Evolutionary conservation across 2,797 vertebrate genomes (phyloP), one percentile per base, ranked within the genome.

Genomic region (Paratrypauchen microcephalus): DNA sequence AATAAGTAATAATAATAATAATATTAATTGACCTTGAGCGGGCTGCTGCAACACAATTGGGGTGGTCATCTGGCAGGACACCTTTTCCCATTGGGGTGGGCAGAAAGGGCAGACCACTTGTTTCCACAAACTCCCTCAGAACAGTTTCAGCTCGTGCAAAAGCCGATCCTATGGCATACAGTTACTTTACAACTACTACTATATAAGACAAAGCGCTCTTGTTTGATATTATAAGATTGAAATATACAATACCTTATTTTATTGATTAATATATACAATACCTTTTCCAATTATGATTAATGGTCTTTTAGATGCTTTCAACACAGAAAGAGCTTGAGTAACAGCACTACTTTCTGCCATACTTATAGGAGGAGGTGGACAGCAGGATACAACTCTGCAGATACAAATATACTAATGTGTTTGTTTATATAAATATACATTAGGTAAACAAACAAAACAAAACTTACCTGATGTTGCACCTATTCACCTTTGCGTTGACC

Each of bases 21-120:
- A 54, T 1, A 1, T 23, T 23, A 4, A 55, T 5, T 55, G 69
- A 98, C 98, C 75, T 96, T 72, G 97, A 98, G 82, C 98, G 95
- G 68, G 98, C 96, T 66, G 98, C 96, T 75, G 94, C 91, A 65
- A 98, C 96, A 84, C 96, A 98, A 72, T 94, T 93, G 39, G 92
- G 93, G 85, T 99, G 98, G 79, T 94, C 90, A 85, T 99, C 98
- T 21, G 96, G 95, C 69, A 99, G 87, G 65, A 97, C 94, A 30
- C 98, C 98, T 84, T 99, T 99, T 15, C 96, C 98, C 98, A 99
- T 99, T 2, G 98, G 98, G 0, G 98, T 98, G 78, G 97, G 95
- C 79, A 99, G 88, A 89, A 98, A 99, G 1, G 97, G 97, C 74
- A 99, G 62, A 1, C 94, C 91, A 63, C 86, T 95, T 4, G 77